phyloP scores from a whole-genome alignment of 2,113 vertebrate genomes.

The Alethe castanea region DNA sequence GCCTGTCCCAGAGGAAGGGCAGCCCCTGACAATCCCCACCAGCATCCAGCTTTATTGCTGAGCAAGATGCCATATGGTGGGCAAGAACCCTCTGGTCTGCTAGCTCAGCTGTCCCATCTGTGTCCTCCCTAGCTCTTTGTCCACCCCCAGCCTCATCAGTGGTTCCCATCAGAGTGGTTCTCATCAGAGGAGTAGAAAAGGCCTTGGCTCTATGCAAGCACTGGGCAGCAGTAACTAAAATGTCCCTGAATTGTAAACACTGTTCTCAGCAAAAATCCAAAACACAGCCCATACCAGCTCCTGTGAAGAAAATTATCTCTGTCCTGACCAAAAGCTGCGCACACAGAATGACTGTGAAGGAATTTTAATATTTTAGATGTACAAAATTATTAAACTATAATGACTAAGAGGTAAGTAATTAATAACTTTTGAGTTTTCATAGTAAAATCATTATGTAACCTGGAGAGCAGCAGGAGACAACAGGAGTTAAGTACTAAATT shows the following conservation, averaged over 20 bases:
- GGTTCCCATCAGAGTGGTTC: too few species aligned
- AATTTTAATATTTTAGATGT: background rate
- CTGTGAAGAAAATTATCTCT: background rate
- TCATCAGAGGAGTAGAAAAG: background rate
- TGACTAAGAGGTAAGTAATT: background rate
- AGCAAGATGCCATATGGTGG: background rate
- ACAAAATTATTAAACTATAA: background rate
- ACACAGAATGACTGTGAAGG: background rate
- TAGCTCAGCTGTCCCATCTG: background rate
- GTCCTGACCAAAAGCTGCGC: background rate
- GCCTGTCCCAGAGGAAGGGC: background rate
- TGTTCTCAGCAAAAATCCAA: background rate
- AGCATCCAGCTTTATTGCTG: background rate
- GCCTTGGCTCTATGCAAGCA: background rate
- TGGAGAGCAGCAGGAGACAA: background rate
- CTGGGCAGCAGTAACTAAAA: background rate
- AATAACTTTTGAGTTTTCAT: background rate
- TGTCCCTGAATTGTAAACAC: background rate
- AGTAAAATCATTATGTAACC: background rate
- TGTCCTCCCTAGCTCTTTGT: background rate
- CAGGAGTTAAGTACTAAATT: background rate
- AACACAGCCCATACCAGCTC: background rate
- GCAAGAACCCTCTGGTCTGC: background rate
- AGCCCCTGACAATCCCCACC: background rate
- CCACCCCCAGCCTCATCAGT: background rate